Percentiles rank a stretch among this genome's conserved stretches.
Evolutionary conservation across 1,140 invertebrate genomes (phyloP).

Genomic region (Bombus confusus): DNA sequence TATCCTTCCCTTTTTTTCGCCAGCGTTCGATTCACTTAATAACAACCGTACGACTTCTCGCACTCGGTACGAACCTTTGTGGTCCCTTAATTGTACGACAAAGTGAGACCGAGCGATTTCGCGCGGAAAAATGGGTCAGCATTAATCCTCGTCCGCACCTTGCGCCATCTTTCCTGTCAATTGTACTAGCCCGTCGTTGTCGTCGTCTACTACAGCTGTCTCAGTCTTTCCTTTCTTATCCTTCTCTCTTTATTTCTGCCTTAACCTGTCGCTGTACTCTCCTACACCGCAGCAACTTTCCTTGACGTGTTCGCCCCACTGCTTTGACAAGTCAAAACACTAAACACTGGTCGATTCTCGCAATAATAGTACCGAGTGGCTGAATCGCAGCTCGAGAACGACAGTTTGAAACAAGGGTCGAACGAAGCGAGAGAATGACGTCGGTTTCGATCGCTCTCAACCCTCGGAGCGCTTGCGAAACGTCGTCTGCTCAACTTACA

Average conservation of each 20-base stretch:
- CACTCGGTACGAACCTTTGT: slow-evolving; percentile 37
- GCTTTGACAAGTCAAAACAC: slow-evolving; percentile 28
- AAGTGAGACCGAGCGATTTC: slow-evolving; percentile 49
- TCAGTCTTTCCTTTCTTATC: slow-evolving; percentile 24
- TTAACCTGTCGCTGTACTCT: not conserved
- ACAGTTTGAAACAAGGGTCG: slow-evolving; percentile 21
- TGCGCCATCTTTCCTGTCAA: slow-evolving; percentile 77
- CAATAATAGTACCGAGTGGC: not conserved
- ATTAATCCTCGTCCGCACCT: slow-evolving; percentile 73
- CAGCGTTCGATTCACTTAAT: slow-evolving; percentile 6
- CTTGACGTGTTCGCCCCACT: slow-evolving; percentile 1
- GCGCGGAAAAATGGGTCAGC: slow-evolving; percentile 75
- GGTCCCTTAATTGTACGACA: slow-evolving; percentile 44
- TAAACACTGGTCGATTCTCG: slow-evolving; percentile 6
- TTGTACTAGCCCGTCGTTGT: slow-evolving; percentile 62
- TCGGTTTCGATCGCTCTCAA: slow-evolving; percentile 40
- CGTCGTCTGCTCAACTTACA: slow-evolving; percentile 42
- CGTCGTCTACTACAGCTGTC: slow-evolving; percentile 36
- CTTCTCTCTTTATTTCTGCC: slow-evolving; percentile 19
- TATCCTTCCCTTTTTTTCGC: not conserved
- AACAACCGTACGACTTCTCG: slow-evolving; percentile 1
- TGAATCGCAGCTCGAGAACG: not conserved
- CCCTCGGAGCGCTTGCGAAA: slow-evolving; percentile 30
- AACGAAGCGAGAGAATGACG: slow-evolving; percentile 19
- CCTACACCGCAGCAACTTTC: not conserved